phyloP scores from a whole-genome alignment of 2,888 invertebrate genomes.

The Brachycybe producta region DNA sequence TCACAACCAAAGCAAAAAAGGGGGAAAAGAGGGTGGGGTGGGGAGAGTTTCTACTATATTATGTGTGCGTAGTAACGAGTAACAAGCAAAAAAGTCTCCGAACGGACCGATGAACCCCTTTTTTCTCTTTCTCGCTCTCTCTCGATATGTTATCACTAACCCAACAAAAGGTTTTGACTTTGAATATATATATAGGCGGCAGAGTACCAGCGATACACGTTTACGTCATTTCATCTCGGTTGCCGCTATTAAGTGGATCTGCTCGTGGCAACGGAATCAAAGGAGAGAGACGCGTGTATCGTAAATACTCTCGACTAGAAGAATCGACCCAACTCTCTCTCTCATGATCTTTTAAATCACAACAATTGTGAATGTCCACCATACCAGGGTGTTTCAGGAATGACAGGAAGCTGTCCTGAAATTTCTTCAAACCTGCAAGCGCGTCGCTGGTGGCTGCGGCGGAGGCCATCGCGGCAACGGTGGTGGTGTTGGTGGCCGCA shows the following conservation, averaged over 20 bases:
- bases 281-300: background rate
- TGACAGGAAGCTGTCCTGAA: slow-evolving; percentile 43
- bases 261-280: background rate
- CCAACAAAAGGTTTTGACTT: too few relatives aligned
- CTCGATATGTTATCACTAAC: too few relatives aligned
- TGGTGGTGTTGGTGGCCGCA: too few relatives aligned
- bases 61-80: background rate
- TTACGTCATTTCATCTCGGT: background rate
- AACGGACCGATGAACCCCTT: background rate
- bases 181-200: too few relatives aligned
- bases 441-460: slow-evolving; percentile 28
- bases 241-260: background rate
- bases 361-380: slow-evolving; percentile 20
- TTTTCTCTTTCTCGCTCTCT: too few relatives aligned
- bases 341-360: background rate
- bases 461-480: too few relatives aligned
- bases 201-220: slow-evolving; percentile 5
- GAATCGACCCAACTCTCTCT: background rate
- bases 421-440: slow-evolving; percentile 43
- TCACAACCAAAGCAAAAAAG: background rate
- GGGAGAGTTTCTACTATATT: too few relatives aligned
- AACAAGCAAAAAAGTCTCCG: background rate
- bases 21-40: too few relatives aligned
- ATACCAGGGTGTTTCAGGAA: slow-evolving; percentile 24
- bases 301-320: slow-evolving; percentile 1